Percentiles rank a stretch among this genome's conserved stretches.
Evolutionary conservation across 92 coral and sea anemone genomes (phyloP).

Genomic region (Montipora capitata): DNA sequence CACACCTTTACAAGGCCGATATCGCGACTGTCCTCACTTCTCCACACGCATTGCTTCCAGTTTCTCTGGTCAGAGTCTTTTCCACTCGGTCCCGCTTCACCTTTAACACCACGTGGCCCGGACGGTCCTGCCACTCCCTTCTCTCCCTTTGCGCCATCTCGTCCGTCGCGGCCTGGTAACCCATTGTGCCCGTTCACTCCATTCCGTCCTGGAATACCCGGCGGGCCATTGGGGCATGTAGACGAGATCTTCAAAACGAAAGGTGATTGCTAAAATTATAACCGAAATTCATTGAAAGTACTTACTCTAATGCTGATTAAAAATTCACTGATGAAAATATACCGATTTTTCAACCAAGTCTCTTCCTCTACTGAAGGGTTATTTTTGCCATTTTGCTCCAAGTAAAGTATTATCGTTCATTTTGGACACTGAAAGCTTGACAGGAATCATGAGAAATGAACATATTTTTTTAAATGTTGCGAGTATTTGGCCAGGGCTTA

Average conservation of each 20-base stretch:
- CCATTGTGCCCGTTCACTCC: background rate
- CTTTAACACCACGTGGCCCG: conserved; percentile 4
- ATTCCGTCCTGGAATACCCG: background rate
- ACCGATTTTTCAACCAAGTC: too few species aligned
- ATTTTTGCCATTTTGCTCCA: too few species aligned
- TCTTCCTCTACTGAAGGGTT: too few species aligned
- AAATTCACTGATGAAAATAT: too few species aligned
- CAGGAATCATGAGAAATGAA: too few species aligned
- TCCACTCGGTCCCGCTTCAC: conserved; percentile 1
- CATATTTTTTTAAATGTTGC: too few species aligned
- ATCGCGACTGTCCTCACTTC: background rate
- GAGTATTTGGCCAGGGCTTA: too few species aligned
- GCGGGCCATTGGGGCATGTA: background rate
- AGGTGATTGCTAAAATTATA: too few species aligned
- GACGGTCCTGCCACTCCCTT: background rate
- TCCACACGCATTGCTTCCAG: conserved; percentile 23
- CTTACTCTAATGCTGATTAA: too few species aligned
- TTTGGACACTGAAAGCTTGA: too few species aligned
- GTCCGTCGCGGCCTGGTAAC: background rate
- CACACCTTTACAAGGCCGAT: conserved; percentile 11
- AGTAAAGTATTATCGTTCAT: too few species aligned
- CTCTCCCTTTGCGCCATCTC: background rate
- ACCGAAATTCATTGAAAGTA: too few species aligned
- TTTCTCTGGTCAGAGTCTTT: background rate
- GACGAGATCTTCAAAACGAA: background rate